Base-by-base conservation (phyloP, 2,797 vertebrate species). In the Propithecus perrieri region DNA sequence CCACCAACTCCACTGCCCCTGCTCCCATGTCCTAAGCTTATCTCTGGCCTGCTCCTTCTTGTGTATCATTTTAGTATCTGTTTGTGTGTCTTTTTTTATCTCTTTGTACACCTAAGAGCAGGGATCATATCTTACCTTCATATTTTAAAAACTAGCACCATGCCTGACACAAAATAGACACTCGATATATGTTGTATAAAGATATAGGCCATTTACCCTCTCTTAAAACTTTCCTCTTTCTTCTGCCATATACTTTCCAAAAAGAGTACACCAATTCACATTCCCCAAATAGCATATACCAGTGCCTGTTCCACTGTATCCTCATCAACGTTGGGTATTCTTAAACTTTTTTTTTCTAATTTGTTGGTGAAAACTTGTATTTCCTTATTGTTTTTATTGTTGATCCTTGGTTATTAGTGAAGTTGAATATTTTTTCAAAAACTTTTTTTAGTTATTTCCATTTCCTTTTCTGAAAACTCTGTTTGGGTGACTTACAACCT, bases 321-420 rank as follows among this genome's bases (percentile, higher is more conserved):
- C 72, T 89, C 43, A 80, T 28, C n/a, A 81, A 67, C 67, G 85
- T 0, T n/a, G n/a, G 18, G 33, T 53, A 67, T 72, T 92, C 74
- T 71, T 65, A 72, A 89, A 53, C 55, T 26, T 46, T 4, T 43
- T 7, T 5, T 4, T 14, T 43, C 50, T 61, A 76, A 88, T 69
- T 81, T 93, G 43, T 43, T 94, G 30, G 46, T 91, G 46, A 81
- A 81, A 92, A 91, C 6, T 86, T 78, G 1, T 41, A 86, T 63
- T 93, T 79, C 18, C 13, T 78, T 87, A 63, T 69, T 80, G 12
- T n/a, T 92, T 72, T 78, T 85, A 71, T 72, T 50, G 18, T 61
- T 95, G 61, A 59, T 83, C 22, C 65, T 85, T 41, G 35, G 30
- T 81, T 80, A 86, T 61, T 94, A 92, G 46, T 24, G 17, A 96